Evolutionary conservation across 2,797 vertebrate genomes (phyloP).

Genomic region (Parotocinclus haroldoi): DNA sequence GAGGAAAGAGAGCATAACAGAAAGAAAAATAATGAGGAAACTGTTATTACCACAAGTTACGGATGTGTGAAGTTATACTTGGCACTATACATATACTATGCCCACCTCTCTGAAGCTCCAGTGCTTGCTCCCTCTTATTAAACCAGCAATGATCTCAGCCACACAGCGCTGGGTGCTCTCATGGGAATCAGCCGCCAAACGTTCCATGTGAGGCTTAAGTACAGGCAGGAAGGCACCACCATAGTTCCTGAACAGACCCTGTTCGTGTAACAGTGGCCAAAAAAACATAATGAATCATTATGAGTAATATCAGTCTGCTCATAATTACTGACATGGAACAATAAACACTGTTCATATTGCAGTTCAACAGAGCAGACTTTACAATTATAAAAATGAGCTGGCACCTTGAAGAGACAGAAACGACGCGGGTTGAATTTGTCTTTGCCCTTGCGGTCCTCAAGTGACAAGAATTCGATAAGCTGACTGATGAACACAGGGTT

Average conservation of each 20-base stretch:
- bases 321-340: neutral
- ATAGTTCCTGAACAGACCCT: constrained; percentile 97
- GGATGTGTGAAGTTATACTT: neutral
- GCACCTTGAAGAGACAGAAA: constrained; percentile 97
- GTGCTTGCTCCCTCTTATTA: constrained; percentile 95
- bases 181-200: constrained; percentile 84
- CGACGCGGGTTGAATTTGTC: constrained; percentile 96
- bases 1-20: too few relatives aligned
- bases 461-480: constrained; percentile 87
- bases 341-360: neutral
- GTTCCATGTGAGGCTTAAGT: constrained; percentile 87
- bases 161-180: constrained; percentile 94
- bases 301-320: neutral
- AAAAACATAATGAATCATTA: too few relatives aligned
- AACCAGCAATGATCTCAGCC: constrained; percentile 93
- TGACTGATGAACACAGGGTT: constrained; percentile 87
- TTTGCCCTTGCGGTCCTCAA: constrained; percentile 97
- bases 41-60: neutral
- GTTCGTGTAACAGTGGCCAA: constrained; percentile 13
- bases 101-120: constrained; percentile 77
- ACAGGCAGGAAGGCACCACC: constrained; percentile 86
- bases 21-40: neutral
- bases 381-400: neutral
- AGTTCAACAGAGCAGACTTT: neutral
- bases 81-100: neutral